Percentiles rank a stretch among this genome's conserved stretches.
phyloP scores from a whole-genome alignment of 2,797 vertebrate species.

The Denticeps clupeoides region DNA sequence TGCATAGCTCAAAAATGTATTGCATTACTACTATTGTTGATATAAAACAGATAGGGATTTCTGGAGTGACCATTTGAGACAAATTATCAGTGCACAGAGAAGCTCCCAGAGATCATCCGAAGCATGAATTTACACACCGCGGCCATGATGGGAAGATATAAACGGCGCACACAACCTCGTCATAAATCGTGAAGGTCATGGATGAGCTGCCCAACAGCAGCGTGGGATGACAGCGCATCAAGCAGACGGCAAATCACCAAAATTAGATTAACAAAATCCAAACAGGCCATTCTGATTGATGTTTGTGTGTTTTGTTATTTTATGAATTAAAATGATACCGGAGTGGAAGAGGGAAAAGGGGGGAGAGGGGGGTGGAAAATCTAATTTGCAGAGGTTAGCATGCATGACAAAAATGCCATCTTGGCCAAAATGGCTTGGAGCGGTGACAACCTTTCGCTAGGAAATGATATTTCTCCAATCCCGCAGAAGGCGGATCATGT shows the following conservation, averaged over 20 bases:
- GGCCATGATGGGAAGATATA: not conserved
- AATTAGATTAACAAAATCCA: constrained; percentile 31
- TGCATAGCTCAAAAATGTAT: too few species aligned
- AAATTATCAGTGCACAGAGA: too few species aligned
- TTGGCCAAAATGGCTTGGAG: constrained; percentile 56
- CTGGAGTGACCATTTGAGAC: too few species aligned
- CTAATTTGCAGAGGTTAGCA: constrained; percentile 56
- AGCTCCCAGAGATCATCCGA: too few species aligned
- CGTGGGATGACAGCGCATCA: not conserved
- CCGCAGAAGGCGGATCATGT: constrained; percentile 71
- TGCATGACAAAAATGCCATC: constrained; percentile 62
- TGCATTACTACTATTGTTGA: too few species aligned
- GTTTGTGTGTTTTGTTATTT: constrained; percentile 51
- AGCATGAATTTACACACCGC: too few species aligned
- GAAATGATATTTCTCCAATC: constrained; percentile 66
- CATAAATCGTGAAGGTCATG: constrained; percentile 32
- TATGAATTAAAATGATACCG: constrained; percentile 33
- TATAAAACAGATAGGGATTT: too few species aligned
- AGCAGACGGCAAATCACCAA: constrained; percentile 17
- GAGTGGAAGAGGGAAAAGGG: not conserved
- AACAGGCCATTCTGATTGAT: constrained; percentile 39
- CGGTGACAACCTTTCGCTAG: constrained; percentile 68
- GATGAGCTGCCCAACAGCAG: constrained; percentile 12
- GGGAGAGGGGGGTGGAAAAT: constrained; percentile 20
- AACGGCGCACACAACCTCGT: not conserved